These are phyloP conservation scores for Lagopus muta DNA, from an alignment of 2,113 vertebrate species.

Conservation along the genomic window DNA sequence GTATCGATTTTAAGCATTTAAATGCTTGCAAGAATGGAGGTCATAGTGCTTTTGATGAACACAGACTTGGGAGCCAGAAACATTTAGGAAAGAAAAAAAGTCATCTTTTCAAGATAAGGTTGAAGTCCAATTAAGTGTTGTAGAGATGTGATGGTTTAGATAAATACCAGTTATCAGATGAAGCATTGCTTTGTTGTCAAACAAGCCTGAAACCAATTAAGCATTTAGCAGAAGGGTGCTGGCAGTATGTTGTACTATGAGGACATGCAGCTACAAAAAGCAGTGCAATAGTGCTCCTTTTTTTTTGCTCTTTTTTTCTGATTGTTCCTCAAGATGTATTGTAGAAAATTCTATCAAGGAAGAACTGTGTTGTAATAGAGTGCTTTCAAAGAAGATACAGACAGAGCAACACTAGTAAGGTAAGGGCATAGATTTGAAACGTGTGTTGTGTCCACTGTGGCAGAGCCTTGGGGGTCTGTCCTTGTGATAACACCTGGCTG, in stretches of 20 bases:
- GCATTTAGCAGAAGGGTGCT: background rate
- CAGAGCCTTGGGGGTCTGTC: background rate
- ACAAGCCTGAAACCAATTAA: background rate
- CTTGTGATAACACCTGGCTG: background rate
- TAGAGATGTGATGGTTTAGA: background rate
- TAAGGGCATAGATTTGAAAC: background rate
- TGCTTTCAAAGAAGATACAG: background rate
- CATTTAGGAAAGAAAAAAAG: background rate
- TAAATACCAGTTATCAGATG: background rate
- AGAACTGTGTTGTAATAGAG: background rate
- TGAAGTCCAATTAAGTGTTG: background rate
- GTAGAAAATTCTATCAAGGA: background rate
- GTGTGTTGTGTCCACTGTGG: background rate
- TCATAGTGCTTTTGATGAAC: background rate
- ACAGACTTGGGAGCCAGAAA: background rate
- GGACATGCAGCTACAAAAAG: background rate
- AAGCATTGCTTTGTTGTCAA: background rate
- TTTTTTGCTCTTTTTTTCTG: background rate
- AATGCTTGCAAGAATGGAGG: background rate
- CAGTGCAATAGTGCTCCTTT: rapidly evolving
- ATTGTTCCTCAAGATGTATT: rapidly evolving
- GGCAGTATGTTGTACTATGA: rapidly evolving
- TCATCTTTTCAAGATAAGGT: background rate
- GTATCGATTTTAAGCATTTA: background rate
- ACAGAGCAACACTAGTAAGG: background rate